Evolutionary conservation across 2,113 vertebrate genomes (phyloP).

Genomic region (Nyctibius bracteatus): DNA sequence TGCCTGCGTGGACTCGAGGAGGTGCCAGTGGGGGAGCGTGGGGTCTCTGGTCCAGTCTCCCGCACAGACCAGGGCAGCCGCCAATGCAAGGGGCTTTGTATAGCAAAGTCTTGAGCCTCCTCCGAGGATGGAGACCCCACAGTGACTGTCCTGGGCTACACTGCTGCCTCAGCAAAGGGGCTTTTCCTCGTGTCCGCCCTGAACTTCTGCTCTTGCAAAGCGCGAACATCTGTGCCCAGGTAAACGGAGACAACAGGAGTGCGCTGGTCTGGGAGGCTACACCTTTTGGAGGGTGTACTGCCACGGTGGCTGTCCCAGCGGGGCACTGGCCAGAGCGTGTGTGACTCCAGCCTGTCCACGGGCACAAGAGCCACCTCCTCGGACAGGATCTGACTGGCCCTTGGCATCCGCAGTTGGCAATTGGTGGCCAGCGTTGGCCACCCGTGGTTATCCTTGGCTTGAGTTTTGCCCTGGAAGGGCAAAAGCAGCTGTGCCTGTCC

Average conservation of each 20-base stretch:
- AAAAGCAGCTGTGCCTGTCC: not conserved
- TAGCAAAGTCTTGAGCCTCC: not conserved
- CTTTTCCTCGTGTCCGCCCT: not conserved
- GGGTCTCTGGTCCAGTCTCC: not conserved
- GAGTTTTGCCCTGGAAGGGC: not conserved
- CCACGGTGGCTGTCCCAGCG: not conserved
- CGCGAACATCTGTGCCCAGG: not conserved
- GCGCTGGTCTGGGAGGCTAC: not conserved
- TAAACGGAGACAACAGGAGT: not conserved
- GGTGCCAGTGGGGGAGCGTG: not conserved
- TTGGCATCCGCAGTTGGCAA: not conserved
- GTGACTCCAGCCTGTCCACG: not conserved
- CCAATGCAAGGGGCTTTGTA: not conserved
- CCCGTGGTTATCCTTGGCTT: not conserved
- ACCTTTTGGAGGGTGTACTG: not conserved
- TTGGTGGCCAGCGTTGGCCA: not conserved
- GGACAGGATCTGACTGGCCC: not conserved
- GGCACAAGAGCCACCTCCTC: not conserved
- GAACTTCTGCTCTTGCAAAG: not conserved
- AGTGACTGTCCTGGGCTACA: not conserved
- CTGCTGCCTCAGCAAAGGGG: not conserved
- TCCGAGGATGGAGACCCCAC: not conserved
- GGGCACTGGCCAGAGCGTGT: not conserved
- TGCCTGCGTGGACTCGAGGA: not conserved
- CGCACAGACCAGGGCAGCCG: not conserved